phyloP scores from a whole-genome alignment of 2,113 vertebrate species.

The Alosa alosa region DNA sequence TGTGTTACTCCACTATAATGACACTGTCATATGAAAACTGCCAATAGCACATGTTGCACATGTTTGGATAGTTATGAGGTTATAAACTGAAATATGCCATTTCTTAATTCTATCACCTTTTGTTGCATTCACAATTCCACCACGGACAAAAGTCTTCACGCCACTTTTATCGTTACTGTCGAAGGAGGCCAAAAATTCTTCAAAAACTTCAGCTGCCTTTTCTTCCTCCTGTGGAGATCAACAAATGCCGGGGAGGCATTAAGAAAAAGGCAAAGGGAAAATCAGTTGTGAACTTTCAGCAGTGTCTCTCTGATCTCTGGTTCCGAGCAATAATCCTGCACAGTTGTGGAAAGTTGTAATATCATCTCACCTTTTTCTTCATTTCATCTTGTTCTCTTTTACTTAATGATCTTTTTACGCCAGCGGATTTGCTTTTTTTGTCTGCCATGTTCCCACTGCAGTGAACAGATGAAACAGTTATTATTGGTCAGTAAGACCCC shows the following conservation, averaged over 20 bases:
- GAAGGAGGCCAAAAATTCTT: conserved; percentile 78
- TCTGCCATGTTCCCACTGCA: conserved; percentile 72
- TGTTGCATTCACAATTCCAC: conserved; percentile 76
- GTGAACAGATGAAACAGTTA: conserved; percentile 24
- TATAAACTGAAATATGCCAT: neutral
- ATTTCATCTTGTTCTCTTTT: conserved; percentile 73
- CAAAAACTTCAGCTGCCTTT: conserved; percentile 79
- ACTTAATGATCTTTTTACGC: conserved; percentile 65
- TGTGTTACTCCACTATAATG: neutral
- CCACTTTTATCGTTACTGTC: conserved; percentile 68
- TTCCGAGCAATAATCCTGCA: neutral
- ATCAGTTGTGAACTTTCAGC: neutral
- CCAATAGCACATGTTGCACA: neutral
- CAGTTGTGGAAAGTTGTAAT: neutral
- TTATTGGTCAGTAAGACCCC: neutral
- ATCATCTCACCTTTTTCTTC: conserved; percentile 71
- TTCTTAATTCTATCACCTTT: conserved; percentile 62
- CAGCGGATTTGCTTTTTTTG: conserved; percentile 69
- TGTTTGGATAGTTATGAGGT: neutral
- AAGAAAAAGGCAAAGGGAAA: neutral
- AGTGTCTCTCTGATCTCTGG: neutral
- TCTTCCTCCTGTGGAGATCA: conserved; percentile 70
- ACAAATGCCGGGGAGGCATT: neutral
- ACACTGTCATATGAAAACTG: neutral
- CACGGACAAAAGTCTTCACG: conserved; percentile 78